Conservation (phyloP, 2,888 invertebrate genomes). For the Beris chalybata region DNA sequence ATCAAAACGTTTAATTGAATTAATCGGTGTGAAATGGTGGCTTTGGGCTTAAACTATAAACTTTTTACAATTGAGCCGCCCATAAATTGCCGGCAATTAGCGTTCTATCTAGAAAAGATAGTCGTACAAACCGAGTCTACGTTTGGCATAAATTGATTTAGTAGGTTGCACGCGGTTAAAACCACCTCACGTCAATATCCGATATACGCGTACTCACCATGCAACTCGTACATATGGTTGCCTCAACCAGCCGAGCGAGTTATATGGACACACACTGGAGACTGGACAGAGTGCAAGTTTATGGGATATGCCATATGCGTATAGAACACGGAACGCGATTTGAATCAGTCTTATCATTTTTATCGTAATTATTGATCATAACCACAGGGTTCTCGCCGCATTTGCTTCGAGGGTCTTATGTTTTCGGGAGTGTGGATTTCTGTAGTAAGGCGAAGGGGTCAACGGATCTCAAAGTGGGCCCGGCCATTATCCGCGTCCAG, state of each 20-base stretch:
- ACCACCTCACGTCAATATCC: too few relatives aligned
- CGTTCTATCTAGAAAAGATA: background rate
- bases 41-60: slow-evolving; percentile 1
- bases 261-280: too few relatives aligned
- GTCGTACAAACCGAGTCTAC: too few relatives aligned
- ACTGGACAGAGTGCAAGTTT: too few relatives aligned
- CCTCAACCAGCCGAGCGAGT: too few relatives aligned
- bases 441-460: background rate
- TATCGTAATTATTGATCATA: slow-evolving; percentile 27
- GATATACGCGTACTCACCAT: too few relatives aligned
- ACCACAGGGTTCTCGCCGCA: slow-evolving; percentile 17
- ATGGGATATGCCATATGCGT: background rate
- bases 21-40: slow-evolving; percentile 24
- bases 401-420: too few relatives aligned
- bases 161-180: too few relatives aligned
- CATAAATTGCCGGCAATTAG: slow-evolving; percentile 9
- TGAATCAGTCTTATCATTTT: slow-evolving; percentile 23
- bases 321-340: slow-evolving; percentile 23
- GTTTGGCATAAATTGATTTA: too few relatives aligned
- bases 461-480: slow-evolving; percentile 9
- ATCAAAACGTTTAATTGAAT: slow-evolving; percentile 22
- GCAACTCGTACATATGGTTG: too few relatives aligned
- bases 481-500: slow-evolving; percentile 17
- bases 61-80: slow-evolving; percentile 4
- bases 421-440: too few relatives aligned